phyloP scores from a whole-genome alignment of 2,797 vertebrate species.

The Dendrocincla tyrannina region DNA sequence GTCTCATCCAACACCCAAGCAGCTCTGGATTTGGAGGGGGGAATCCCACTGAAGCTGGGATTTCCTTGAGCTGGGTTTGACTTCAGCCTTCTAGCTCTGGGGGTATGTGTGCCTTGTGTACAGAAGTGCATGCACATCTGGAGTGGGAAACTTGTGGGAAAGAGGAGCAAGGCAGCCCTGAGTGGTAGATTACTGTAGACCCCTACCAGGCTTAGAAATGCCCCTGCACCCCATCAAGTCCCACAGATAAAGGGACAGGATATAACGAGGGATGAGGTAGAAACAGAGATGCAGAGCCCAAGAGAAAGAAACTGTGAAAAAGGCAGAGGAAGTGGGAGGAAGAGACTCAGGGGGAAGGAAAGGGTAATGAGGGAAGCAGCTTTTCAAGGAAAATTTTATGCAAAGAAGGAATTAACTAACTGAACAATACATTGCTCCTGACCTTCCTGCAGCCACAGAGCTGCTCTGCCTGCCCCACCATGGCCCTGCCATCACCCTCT shows the following conservation, averaged over 20 bases:
- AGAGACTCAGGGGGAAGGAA: not conserved
- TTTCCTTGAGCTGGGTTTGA: not conserved
- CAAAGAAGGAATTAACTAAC: not conserved
- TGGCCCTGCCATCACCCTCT: rapidly evolving
- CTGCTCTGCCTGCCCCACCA: not conserved
- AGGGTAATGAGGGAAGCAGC: not conserved
- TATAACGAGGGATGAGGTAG: not conserved
- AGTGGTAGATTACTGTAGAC: not conserved
- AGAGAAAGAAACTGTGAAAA: not conserved
- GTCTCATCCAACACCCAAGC: not conserved
- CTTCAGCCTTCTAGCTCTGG: not conserved
- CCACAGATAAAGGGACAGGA: not conserved
- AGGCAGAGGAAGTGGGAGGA: not conserved
- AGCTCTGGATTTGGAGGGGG: not conserved
- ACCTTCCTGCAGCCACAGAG: not conserved
- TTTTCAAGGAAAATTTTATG: not conserved
- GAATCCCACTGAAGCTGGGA: not conserved
- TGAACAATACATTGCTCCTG: not conserved
- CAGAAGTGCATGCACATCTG: not conserved
- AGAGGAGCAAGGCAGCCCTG: not conserved
- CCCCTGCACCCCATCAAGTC: not conserved
- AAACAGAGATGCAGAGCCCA: not conserved
- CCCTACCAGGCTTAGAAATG: not conserved
- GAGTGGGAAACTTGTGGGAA: not conserved
- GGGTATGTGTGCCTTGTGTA: not conserved